Conservation (phyloP, 2,113 vertebrate species). For the Tyto alba region DNA sequence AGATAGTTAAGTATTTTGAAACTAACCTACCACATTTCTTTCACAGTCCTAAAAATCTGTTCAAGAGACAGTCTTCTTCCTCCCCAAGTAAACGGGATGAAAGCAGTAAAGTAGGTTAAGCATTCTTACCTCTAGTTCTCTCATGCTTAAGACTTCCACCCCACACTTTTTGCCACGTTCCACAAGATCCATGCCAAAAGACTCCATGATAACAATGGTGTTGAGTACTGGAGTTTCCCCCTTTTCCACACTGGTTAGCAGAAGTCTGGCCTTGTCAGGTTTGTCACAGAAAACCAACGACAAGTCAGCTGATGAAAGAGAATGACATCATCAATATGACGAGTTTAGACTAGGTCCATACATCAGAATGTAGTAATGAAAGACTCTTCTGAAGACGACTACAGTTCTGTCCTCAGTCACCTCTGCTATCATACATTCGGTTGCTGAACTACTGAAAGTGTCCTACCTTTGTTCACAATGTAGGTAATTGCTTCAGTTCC, state of each 20-base stretch:
- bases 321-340: not conserved
- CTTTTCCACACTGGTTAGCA: slow-evolving; percentile 78
- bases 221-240: slow-evolving; percentile 74
- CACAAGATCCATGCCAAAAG: slow-evolving; percentile 77
- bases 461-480: slow-evolving; percentile 88
- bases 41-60: not conserved
- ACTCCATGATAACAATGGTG: slow-evolving; percentile 84
- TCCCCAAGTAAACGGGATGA: not conserved
- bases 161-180: slow-evolving; percentile 76
- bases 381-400: not conserved
- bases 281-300: slow-evolving; percentile 90
- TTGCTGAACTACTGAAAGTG: not conserved
- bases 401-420: not conserved
- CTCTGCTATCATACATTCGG: not conserved
- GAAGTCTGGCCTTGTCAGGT: slow-evolving; percentile 80
- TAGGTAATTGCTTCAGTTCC: slow-evolving; percentile 86
- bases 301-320: slow-evolving; percentile 72
- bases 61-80: not conserved
- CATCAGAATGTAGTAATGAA: not conserved
- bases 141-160: slow-evolving; percentile 83
- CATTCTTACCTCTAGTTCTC: slow-evolving; percentile 81
- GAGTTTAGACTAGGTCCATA: not conserved
- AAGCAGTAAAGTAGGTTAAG: not conserved
- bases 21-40: not conserved
- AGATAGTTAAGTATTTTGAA: not conserved